These are phyloP conservation scores for Urocyon cinereoargenteus DNA, from an alignment of 2,797 vertebrate genomes.

Conservation along the genomic window DNA sequence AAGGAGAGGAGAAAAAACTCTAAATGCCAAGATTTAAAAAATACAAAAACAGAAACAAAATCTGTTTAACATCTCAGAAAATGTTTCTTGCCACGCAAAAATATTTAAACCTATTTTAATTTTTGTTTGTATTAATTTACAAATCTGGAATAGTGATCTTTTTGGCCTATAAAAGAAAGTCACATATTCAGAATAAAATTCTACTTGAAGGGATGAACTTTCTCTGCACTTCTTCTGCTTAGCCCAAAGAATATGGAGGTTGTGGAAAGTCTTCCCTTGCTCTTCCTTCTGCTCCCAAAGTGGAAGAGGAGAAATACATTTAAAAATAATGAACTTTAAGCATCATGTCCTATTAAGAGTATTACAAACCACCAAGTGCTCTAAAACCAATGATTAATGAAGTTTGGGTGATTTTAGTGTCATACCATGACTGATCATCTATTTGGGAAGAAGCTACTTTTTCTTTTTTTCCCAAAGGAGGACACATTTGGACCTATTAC, in stretches of 20 bases:
- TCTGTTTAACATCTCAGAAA: not conserved
- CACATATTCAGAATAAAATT: slow-evolving; percentile 19
- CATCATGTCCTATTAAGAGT: not conserved
- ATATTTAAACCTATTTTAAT: not conserved
- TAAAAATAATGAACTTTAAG: not conserved
- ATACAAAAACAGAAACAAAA: not conserved
- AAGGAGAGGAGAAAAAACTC: not conserved
- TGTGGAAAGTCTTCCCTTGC: not conserved
- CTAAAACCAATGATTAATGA: not conserved
- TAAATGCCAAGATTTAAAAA: not conserved
- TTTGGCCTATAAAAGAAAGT: not conserved
- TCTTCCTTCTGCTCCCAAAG: not conserved
- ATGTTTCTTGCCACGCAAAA: not conserved
- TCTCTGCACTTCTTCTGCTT: not conserved
- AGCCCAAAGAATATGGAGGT: not conserved
- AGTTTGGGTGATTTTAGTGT: not conserved
- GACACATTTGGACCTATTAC: not conserved
- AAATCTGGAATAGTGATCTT: not conserved
- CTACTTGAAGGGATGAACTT: not conserved
- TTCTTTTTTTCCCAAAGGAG: not conserved
- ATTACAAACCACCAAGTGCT: not conserved
- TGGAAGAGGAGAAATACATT: not conserved
- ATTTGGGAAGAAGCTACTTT: not conserved
- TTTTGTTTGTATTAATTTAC: not conserved
- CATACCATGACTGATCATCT: not conserved